A percentile compares a stretch with the other conserved stretches of the same genome.
Evolutionary conservation across 2,888 invertebrate genomes (phyloP).

Genomic region (Drosophila subsilvestris): DNA sequence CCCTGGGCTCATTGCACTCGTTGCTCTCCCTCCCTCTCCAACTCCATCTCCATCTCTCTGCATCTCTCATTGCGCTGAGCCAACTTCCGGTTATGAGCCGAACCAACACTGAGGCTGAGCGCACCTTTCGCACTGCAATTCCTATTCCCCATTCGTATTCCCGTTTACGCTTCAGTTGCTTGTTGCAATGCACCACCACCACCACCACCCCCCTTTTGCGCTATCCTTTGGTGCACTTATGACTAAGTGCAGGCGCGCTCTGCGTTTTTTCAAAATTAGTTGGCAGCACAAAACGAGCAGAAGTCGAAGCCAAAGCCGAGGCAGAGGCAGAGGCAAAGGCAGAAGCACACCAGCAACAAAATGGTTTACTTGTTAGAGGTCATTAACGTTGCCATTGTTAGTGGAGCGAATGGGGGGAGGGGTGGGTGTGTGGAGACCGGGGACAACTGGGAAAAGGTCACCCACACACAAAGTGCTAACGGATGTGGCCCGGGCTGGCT

Average conservation of each 20-base stretch:
- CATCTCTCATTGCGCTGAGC: constrained; percentile 26
- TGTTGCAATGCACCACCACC: constrained; percentile 27
- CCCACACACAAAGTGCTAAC: constrained; percentile 49
- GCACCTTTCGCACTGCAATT: constrained; percentile 58
- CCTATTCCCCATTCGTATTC: constrained; percentile 60
- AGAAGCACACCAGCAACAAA: constrained; percentile 34
- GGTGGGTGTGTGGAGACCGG: not conserved
- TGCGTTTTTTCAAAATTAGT: constrained; percentile 53
- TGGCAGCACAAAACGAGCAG: constrained; percentile 35
- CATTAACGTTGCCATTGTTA: constrained; percentile 79
- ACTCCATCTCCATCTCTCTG: not conserved
- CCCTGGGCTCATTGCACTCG: constrained; percentile 65
- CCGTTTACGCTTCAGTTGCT: constrained; percentile 73
- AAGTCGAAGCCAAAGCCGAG: constrained; percentile 11
- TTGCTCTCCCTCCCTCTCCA: constrained; percentile 9
- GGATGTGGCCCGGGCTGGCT: constrained; percentile 54
- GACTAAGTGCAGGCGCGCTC: constrained; percentile 38
- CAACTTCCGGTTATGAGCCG: constrained; percentile 76
- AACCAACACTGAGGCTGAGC: constrained; percentile 3
- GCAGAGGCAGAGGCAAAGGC: constrained; percentile 1
- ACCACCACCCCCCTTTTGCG: not conserved
- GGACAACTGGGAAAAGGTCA: constrained; percentile 63
- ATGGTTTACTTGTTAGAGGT: constrained; percentile 80
- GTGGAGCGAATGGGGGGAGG: constrained; percentile 1
- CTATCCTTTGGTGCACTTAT: constrained; percentile 30